A percentile compares a stretch with the other conserved stretches of the same genome.
phyloP scores from a whole-genome alignment of 2,888 invertebrate species.

The Alloscopus bannaensis region DNA sequence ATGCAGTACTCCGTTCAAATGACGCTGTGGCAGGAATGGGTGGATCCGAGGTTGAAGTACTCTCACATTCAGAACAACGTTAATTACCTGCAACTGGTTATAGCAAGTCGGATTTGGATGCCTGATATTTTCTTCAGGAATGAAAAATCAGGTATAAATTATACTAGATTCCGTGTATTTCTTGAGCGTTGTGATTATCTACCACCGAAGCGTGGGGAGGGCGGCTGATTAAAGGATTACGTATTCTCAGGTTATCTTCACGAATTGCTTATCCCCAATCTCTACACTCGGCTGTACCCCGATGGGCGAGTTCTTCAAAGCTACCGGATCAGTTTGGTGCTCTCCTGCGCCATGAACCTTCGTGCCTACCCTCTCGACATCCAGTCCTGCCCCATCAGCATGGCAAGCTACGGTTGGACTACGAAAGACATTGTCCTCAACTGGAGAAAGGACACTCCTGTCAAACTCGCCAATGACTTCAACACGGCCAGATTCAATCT shows the following conservation, averaged over 20 bases:
- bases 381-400: constrained; percentile 61
- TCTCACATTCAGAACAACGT: constrained; percentile 57
- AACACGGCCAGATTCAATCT: constrained; percentile 60
- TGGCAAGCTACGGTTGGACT: constrained; percentile 67
- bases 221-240: no score
- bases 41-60: constrained; percentile 63
- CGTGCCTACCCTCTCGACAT: constrained; percentile 67
- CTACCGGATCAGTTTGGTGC: constrained; percentile 65
- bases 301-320: constrained; percentile 66
- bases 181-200: background rate
- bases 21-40: constrained; percentile 69
- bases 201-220: no score
- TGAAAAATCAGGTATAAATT: constrained; percentile 61
- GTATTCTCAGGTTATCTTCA: constrained; percentile 59
- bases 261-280: constrained; percentile 66
- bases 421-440: constrained; percentile 53
- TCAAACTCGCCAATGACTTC: constrained; percentile 57
- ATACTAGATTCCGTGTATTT: background rate
- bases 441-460: constrained; percentile 53
- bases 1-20: constrained; percentile 69
- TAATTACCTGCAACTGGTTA: constrained; percentile 50
- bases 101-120: constrained; percentile 62
- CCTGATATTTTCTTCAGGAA: constrained; percentile 71
- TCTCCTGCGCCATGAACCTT: constrained; percentile 68
- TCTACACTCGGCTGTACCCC: constrained; percentile 62